Evolutionary conservation across 2,888 invertebrate genomes (phyloP).

Genomic region (Drosophila hamatofila): DNA sequence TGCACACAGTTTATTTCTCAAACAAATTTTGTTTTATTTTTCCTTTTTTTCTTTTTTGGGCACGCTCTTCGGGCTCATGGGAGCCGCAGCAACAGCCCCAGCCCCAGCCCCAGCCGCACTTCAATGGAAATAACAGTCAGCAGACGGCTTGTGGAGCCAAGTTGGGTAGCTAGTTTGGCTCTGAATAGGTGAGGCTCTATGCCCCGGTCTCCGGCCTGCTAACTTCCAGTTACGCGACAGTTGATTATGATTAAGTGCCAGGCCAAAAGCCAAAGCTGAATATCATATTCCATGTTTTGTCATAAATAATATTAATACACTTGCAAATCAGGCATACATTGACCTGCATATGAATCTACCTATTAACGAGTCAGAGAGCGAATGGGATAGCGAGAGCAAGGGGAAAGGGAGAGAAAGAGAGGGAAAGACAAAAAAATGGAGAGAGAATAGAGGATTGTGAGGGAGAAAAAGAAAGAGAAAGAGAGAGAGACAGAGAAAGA

Average conservation of each 20-base stretch:
- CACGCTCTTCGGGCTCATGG: slow-evolving; percentile 61
- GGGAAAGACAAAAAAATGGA: not conserved
- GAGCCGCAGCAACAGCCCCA: slow-evolving; percentile 25
- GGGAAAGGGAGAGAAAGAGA: not conserved
- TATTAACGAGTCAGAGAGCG: not conserved
- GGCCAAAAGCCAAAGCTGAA: slow-evolving; percentile 65
- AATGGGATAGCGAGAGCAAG: not conserved
- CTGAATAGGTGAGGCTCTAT: slow-evolving; percentile 43
- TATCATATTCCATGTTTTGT: slow-evolving; percentile 70
- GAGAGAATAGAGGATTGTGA: too few species aligned
- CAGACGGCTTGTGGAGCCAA: slow-evolving; percentile 37
- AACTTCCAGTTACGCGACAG: slow-evolving; percentile 71
- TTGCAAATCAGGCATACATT: slow-evolving; percentile 39
- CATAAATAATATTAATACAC: slow-evolving; percentile 70
- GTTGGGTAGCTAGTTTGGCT: slow-evolving; percentile 55
- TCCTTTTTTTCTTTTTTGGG: slow-evolving; percentile 36
- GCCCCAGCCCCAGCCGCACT: slow-evolving; percentile 5
- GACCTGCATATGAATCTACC: slow-evolving; percentile 15
- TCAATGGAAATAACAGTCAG: slow-evolving; percentile 54
- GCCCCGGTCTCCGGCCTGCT: slow-evolving; percentile 47
- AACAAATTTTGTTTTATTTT: slow-evolving; percentile 34
- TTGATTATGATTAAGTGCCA: slow-evolving; percentile 80
- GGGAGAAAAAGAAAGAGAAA: not conserved
- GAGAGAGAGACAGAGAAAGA: not conserved
- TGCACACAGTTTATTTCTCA: slow-evolving; percentile 68